Evolutionary conservation across 1,140 invertebrate genomes (phyloP), one percentile per base, ranked within the genome.

Genomic region (Hycleus phaleratus): DNA sequence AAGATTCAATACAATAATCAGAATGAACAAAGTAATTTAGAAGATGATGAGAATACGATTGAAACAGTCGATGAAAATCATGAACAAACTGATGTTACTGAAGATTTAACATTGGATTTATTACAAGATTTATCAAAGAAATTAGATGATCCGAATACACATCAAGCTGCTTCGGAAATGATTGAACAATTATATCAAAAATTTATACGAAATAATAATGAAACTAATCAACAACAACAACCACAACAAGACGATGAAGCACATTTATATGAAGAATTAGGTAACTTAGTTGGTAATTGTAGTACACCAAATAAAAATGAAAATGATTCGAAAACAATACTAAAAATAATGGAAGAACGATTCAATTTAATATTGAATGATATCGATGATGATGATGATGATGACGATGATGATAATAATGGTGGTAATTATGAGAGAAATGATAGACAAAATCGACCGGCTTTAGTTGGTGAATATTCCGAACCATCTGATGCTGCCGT

Each of bases 101-200:
- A 86, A 67, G 86, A 88, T 69, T 66, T 89, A 32, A 88, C 86
- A 0, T 81, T 85, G 58, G 87, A 90, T 58, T 78, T 89, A 12
- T 71, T 90, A 45, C 82, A 82, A 62, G 81, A 82, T 51, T 74
- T 90, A 2, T 77, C 82, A 50, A 82, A 85, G 50, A 83, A 82
- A 62, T 68, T 89, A 2, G 83, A 87, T 56, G 83, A 86, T 68
- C 87, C 87, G 0, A 80, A 85, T 44, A 84, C 85, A 53, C 87
- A 86, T 61, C 80, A 82, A 43, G 83, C 88, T 65, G 86, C 87
- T 1, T 77, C 84, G 24, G 85, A 87, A 71, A 86, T 86, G 77
- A 89, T 89, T 49, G 86, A 89, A 65, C 83, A 87, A 58, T 72
- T 90, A 2, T 90, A 90, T 63, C 86, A 88, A 69, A 76, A 87